Evolutionary conservation across 2,888 invertebrate genomes (phyloP).

Genomic region (Melieria picta): DNA sequence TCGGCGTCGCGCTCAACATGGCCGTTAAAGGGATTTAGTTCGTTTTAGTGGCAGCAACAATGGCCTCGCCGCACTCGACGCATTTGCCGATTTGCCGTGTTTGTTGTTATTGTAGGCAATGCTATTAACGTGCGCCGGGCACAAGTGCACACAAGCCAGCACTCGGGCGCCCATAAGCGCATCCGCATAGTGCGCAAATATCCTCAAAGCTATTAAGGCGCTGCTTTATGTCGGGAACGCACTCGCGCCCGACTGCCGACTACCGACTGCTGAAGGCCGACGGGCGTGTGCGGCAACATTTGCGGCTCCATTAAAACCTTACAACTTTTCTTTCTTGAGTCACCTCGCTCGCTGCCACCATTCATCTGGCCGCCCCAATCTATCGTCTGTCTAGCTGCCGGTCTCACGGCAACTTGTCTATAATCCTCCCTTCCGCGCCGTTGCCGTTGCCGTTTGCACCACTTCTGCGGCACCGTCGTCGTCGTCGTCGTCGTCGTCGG

Average conservation of each 20-base stretch:
- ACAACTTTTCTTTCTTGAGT: background rate
- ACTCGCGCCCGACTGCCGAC: background rate
- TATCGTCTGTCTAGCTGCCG: background rate
- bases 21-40: conserved; percentile 25
- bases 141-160: background rate
- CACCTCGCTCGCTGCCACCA: background rate
- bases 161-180: too few relatives aligned
- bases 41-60: background rate
- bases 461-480: background rate
- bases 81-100: conserved; percentile 12
- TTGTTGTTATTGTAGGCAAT: background rate
- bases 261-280: background rate
- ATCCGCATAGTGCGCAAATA: background rate
- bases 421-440: background rate
- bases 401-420: background rate
- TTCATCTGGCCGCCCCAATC: background rate
- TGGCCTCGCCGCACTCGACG: conserved; percentile 4
- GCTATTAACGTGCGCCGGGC: conserved; percentile 1
- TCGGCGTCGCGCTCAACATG: conserved; percentile 9
- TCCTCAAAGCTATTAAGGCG: conserved; percentile 27
- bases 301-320: background rate
- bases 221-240: conserved; percentile 13
- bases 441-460: background rate
- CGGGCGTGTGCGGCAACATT: background rate
- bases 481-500: background rate